Evolutionary conservation across 2,888 invertebrate genomes (phyloP), one percentile per base, ranked within the genome.

Genomic region (Andricus quercusramuli): DNA sequence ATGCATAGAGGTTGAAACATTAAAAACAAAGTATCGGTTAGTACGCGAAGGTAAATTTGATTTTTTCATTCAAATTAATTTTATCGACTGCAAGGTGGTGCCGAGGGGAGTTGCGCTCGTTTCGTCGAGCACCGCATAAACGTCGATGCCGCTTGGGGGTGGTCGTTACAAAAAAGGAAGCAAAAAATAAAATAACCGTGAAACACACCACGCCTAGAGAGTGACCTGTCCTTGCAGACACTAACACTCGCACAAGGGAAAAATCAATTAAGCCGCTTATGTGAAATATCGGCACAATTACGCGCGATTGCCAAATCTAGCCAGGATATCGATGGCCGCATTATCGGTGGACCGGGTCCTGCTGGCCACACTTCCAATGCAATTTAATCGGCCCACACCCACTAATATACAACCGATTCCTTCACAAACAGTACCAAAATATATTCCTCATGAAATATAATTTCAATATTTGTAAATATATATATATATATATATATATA

Each of bases 231-330:
- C 29, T 74, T 20, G 51, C 29, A 64, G 64, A 25, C 15, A 62
- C 22, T 64, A 78, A 79, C 83, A 84, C 37, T 41, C 56, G 77
- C 78, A 79, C 83, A 84, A 82, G 87, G 88, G 88, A 90, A 90
- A 92, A 91, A 91, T 91, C 91, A 91, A 92, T 92, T 90, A 91
- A 90, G 86, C 88, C 87, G 90, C 88, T 90, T 88, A 89, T 87
- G 87, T 92, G 90, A 90, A 90, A 91, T 92, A 92, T 91, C 88
- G 90, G 80, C 82, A 89, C 89, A 91, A 92, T 92, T 91, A 91
- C 90, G 88, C 83, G 84, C 89, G 88, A 83, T 85, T 83, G 83
- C 89, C 90, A 90, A 91, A 91, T 91, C 90, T 90, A 89, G 88
- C 87, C 85, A 84, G 86, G 86, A 84, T 90, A 90, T 91, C 90